phyloP scores from a whole-genome alignment of 2,797 vertebrate genomes.

The Masticophis lateralis region DNA sequence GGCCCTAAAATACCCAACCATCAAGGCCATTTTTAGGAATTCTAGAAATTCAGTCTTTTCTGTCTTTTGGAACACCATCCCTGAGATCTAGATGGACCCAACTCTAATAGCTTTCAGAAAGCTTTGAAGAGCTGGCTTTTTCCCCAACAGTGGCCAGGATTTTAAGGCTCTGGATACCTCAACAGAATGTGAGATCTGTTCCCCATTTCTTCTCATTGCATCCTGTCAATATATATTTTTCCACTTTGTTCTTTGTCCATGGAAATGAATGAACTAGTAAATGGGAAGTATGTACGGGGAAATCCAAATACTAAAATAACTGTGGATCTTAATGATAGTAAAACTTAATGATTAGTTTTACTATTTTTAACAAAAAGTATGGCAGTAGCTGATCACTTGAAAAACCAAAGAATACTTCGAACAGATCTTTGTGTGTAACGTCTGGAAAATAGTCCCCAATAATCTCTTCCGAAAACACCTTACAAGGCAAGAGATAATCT shows the following conservation, averaged over 20 bases:
- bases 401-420: background rate
- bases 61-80: background rate
- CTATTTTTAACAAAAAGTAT: background rate
- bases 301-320: background rate
- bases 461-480: background rate
- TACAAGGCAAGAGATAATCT: background rate
- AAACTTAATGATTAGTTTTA: background rate
- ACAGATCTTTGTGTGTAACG: background rate
- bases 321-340: background rate
- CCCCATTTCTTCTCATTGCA: background rate
- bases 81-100: background rate
- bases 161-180: background rate
- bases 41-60: background rate
- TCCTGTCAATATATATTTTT: background rate
- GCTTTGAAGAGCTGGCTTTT: background rate
- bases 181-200: background rate
- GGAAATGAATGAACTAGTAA: background rate
- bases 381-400: background rate
- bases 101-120: background rate
- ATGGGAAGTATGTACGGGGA: background rate
- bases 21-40: background rate
- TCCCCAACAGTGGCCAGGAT: background rate
- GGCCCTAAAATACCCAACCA: background rate
- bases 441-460: background rate
- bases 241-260: background rate